These are phyloP conservation scores for Sarcophaga caerulescens DNA, from an alignment of 2,888 invertebrate genomes.

Conservation along the genomic window DNA sequence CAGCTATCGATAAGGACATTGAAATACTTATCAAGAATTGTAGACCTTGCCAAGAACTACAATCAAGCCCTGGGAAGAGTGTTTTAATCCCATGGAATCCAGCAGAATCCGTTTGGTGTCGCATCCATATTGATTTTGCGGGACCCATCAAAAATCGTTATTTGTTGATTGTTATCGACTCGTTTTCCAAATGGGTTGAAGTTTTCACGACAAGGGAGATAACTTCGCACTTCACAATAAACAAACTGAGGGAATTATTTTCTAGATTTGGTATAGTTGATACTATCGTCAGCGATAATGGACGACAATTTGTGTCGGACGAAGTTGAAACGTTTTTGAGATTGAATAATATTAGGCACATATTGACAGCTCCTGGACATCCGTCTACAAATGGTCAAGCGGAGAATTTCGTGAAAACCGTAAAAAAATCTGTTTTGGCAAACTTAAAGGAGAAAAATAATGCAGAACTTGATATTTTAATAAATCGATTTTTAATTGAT, in stretches of 20 bases:
- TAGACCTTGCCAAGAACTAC: slow-evolving; percentile 49
- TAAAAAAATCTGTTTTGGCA: slow-evolving; percentile 62
- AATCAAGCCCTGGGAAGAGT: slow-evolving; percentile 45
- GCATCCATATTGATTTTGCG: too few species aligned
- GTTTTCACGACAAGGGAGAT: slow-evolving; percentile 6
- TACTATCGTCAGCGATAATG: not conserved
- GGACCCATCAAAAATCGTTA: slow-evolving; percentile 34
- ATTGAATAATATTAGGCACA: slow-evolving; percentile 18
- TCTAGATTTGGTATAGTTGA: slow-evolving; percentile 40
- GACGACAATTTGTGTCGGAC: too few species aligned
- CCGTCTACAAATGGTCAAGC: not conserved
- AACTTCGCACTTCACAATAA: not conserved
- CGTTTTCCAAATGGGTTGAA: too few species aligned
- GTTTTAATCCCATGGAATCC: slow-evolving; percentile 59
- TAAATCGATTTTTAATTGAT: slow-evolving; percentile 42
- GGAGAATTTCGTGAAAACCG: slow-evolving; percentile 65
- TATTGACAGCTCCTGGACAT: slow-evolving; percentile 21
- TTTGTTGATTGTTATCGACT: slow-evolving; percentile 11
- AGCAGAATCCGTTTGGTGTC: too few species aligned
- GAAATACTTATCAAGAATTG: slow-evolving; percentile 48
- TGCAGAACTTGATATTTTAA: not conserved
- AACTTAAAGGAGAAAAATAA: slow-evolving; percentile 44
- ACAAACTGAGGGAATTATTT: slow-evolving; percentile 25
- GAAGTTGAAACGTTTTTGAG: too few species aligned
- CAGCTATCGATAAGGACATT: slow-evolving; percentile 33